Conservation (phyloP, 2,797 vertebrate species). For the Hemibagrus guttatus region DNA sequence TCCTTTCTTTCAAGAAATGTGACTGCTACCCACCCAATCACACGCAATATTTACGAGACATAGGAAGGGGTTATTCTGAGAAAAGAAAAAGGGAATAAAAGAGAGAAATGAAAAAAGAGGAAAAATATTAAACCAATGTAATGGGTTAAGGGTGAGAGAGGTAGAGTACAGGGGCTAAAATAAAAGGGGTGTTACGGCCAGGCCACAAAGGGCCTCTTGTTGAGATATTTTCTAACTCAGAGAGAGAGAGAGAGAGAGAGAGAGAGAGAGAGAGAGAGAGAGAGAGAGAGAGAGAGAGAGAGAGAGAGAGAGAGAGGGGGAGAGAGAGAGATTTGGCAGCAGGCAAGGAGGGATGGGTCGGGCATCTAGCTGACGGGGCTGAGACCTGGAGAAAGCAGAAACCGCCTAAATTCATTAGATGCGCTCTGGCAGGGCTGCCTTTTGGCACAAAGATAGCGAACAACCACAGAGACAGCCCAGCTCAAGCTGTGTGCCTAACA, state of each 20-base stretch:
- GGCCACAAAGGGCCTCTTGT: slow-evolving; percentile 59
- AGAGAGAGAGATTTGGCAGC: slow-evolving; percentile 32
- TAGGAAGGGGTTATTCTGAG: not conserved
- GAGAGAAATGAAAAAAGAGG: not conserved
- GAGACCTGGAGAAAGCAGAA: slow-evolving; percentile 52
- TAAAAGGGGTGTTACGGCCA: slow-evolving; percentile 40
- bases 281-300: slow-evolving; percentile 37
- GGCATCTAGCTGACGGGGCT: slow-evolving; percentile 38
- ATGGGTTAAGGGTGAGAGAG: slow-evolving; percentile 18
- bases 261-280: slow-evolving; percentile 26
- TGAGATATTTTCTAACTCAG: slow-evolving; percentile 20
- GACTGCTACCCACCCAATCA: not conserved
- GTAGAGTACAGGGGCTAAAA: slow-evolving; percentile 36
- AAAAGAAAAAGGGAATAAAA: not conserved
- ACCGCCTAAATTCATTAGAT: slow-evolving; percentile 66
- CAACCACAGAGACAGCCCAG: slow-evolving; percentile 13
- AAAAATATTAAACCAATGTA: not conserved
- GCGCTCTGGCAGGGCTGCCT: slow-evolving; percentile 55
- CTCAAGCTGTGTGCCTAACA: slow-evolving; percentile 7
- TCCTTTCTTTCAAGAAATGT: not conserved
- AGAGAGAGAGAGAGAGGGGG: slow-evolving; percentile 30
- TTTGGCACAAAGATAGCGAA: slow-evolving; percentile 43
- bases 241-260: slow-evolving; percentile 31
- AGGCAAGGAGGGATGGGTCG: slow-evolving; percentile 21
- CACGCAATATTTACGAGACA: not conserved